Conservation (phyloP, 2,797 vertebrate species). For the Sus cebifrons region DNA sequence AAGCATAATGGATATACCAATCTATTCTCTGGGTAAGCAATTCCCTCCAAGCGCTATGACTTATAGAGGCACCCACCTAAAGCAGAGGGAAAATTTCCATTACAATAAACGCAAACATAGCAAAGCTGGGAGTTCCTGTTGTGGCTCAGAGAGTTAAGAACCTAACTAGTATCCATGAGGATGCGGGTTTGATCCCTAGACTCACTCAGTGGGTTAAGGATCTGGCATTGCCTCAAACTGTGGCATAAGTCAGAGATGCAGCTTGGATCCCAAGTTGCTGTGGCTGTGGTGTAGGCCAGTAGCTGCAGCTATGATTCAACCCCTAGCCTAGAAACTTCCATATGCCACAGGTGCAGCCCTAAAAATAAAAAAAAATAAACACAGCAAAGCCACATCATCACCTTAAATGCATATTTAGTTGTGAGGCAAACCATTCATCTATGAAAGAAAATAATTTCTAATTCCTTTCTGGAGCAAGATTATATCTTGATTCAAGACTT, state of each 20-base stretch:
- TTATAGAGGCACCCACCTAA: background rate
- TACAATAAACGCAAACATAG: background rate
- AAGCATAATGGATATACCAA: background rate
- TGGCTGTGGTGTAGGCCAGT: no score
- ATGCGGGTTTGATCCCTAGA: no score
- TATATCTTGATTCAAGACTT: background rate
- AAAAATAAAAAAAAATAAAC: background rate
- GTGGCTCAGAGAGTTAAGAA: no score
- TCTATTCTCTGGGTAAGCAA: background rate
- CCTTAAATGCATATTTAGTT: background rate
- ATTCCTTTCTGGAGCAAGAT: background rate
- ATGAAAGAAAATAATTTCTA: slow-evolving; percentile 1
- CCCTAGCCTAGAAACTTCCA: no score
- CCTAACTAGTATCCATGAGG: no score
- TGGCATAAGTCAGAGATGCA: no score
- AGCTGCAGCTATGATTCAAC: no score
- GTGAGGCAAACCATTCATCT: background rate
- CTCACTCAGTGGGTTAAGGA: no score
- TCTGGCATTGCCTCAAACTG: no score
- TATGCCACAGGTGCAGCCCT: no score
- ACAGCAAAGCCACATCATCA: background rate
- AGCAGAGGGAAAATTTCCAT: background rate
- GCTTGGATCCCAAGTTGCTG: no score
- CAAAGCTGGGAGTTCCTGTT: background rate
- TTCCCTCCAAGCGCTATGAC: background rate